Conservation (phyloP, 2,797 vertebrate species). For the Ataeniobius toweri region DNA sequence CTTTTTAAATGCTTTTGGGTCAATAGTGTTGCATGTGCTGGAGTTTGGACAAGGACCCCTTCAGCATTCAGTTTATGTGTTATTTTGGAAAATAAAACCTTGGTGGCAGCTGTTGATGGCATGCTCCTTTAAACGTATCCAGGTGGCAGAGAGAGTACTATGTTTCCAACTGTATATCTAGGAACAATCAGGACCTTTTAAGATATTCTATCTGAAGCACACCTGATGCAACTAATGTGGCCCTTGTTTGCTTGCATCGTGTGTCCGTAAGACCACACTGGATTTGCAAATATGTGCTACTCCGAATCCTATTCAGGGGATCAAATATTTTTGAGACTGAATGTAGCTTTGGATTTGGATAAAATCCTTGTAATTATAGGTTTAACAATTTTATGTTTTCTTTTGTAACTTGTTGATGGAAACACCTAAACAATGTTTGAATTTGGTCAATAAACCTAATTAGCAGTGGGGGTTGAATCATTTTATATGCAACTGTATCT, state of each 20-base stretch:
- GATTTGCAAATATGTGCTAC: not conserved
- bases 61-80: not conserved
- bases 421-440: not conserved
- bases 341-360: not conserved
- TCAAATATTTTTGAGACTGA: not conserved
- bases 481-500: not conserved
- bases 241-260: not conserved
- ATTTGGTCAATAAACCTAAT: not conserved
- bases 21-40: not conserved
- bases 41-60: not conserved
- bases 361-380: not conserved
- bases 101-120: not conserved
- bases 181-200: not conserved
- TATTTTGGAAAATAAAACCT: not conserved
- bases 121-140: not conserved
- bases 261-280: not conserved
- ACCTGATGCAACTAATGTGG: no score
- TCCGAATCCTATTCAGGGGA: not conserved
- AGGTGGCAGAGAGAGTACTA: not conserved
- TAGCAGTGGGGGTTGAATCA: not conserved
- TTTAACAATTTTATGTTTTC: not conserved
- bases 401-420: not conserved
- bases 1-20: not conserved
- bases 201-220: not conserved
- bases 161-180: no score